Evolutionary conservation across 2,888 invertebrate genomes (phyloP), one percentile per base, ranked within the genome.

Genomic region (Calameuta idolon): DNA sequence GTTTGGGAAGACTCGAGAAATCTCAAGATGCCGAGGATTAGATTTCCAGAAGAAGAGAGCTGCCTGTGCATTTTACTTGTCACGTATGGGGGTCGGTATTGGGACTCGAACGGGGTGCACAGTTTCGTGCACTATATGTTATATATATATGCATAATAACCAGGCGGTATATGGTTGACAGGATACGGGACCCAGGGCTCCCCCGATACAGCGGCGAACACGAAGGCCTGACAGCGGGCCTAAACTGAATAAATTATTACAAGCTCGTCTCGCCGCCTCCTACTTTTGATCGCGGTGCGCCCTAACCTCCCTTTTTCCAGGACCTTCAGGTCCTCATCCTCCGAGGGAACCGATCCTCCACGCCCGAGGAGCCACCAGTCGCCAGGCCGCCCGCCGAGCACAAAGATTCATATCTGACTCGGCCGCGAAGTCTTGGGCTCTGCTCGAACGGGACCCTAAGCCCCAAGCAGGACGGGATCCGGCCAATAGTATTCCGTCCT

Each of bases 161-260:
- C 75, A 69, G 76, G 77, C 77, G 74, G 77, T 79, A 81, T 55
- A 75, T 68, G 73, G 75, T 79, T 79, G 79, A 77, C 79, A 77
- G 71, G 76, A n/a, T 55, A 81, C 79, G 78, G 77, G 71, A 34
- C 71, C 71, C 31, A 34, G 31, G 33, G 12, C 71, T 34, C 75
- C 69, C 76, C 76, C 75, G 79, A 79, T 79, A 76, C 80, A 79
- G 55, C 77, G 75, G 73, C 79, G 75, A 74, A 77, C 77, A 77
- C 76, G 40, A 35, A 73, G 33, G 37, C 75, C 76, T 80, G 86
- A 88, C 87, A 85, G 83, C 83, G 80, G 83, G 81, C 84, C 88
- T 85, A 88, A 90, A 87, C 88, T 86, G 88, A 89, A 90, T 90
- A 90, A 90, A 90, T 90, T 89, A 90, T 90, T 86, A 88, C 83